Evolutionary conservation across 2,797 vertebrate genomes (phyloP).

Genomic region (Ambastaia sidthimunki): DNA sequence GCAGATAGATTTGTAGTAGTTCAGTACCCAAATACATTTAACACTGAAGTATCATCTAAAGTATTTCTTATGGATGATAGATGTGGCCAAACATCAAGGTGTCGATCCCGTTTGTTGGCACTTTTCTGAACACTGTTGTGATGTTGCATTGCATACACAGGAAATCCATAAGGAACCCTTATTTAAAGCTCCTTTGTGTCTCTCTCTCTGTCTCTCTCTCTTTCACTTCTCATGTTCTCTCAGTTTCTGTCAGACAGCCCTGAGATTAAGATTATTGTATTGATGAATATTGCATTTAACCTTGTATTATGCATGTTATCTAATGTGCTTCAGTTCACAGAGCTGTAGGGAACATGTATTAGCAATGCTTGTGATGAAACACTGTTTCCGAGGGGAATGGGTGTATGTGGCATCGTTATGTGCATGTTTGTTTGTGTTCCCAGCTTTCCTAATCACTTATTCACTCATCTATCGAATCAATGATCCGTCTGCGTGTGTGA

Average conservation of each 20-base stretch:
- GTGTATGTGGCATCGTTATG: not conserved
- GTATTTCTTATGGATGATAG: not conserved
- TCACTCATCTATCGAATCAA: constrained; percentile 72
- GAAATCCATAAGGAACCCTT: not conserved
- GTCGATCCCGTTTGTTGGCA: not conserved
- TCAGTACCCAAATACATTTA: not conserved
- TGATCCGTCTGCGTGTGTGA: constrained; percentile 75
- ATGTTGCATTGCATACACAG: not conserved
- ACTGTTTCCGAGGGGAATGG: not conserved
- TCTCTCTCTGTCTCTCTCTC: too few relatives aligned
- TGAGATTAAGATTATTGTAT: not conserved
- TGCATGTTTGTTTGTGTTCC: constrained; percentile 46
- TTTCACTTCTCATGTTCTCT: not conserved
- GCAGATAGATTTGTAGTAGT: not conserved
- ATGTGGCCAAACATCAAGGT: not conserved
- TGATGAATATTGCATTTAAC: not conserved
- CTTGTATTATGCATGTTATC: not conserved
- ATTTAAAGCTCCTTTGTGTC: not conserved
- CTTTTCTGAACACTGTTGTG: not conserved
- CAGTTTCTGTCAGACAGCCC: not conserved
- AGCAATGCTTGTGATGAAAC: not conserved
- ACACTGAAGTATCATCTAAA: not conserved
- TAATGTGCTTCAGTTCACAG: not conserved
- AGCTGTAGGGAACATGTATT: not conserved
- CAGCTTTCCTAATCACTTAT: constrained; percentile 76